A percentile compares a stretch with the other conserved stretches of the same genome.
Conservation (phyloP, 2,888 invertebrate species). For the Cetonia aurata region DNA sequence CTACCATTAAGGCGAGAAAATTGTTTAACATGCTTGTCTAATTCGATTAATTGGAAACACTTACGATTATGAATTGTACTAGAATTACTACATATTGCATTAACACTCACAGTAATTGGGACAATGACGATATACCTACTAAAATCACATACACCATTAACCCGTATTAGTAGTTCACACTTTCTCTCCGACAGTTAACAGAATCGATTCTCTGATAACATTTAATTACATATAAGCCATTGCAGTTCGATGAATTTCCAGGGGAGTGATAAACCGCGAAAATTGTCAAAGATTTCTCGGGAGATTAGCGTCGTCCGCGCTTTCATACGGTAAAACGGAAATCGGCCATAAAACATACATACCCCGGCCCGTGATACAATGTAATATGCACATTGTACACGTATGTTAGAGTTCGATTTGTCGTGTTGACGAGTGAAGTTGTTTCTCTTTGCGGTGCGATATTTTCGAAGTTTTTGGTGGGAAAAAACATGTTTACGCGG, state of each 20-base stretch:
- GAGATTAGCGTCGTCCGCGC: slow-evolving; percentile 25
- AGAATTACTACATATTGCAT: too few species aligned
- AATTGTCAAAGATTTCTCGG: slow-evolving; percentile 29
- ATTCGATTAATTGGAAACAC: too few species aligned
- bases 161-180: slow-evolving; percentile 22
- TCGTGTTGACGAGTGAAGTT: too few species aligned
- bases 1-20: too few species aligned
- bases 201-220: slow-evolving; percentile 1
- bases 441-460: too few species aligned
- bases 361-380: slow-evolving; percentile 26
- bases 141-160: slow-evolving; percentile 13
- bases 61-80: too few species aligned
- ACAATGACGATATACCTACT: not conserved
- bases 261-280: slow-evolving; percentile 30
- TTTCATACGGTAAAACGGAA: slow-evolving; percentile 29
- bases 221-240: slow-evolving; percentile 13
- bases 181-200: not conserved
- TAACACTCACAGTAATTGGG: too few species aligned
- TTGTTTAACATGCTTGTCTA: too few species aligned
- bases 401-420: too few species aligned
- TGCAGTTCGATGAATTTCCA: slow-evolving; percentile 23
- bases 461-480: too few species aligned
- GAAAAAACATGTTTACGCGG: too few species aligned
- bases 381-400: slow-evolving; percentile 28
- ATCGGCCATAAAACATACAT: slow-evolving; percentile 38